Evolutionary conservation across 2,888 invertebrate species (phyloP), one percentile per base, ranked within the genome.

Genomic region (Pandemis heparana): DNA sequence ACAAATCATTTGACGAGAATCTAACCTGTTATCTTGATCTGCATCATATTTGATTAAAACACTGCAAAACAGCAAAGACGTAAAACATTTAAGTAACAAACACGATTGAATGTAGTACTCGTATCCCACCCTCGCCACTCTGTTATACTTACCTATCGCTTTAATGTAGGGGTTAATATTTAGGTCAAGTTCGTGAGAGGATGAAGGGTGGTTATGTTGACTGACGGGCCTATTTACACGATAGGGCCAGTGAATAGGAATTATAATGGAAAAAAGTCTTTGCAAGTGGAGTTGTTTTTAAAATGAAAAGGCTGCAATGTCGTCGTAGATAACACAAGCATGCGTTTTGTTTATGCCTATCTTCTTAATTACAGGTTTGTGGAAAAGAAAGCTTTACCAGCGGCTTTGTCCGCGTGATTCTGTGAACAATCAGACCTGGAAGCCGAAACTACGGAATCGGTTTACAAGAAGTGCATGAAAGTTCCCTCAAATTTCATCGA

Each of bases 171-270:
- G 70, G 63, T 63, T 63, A 70, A 2, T 43, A 70, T 70, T 63
- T 43, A 56, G 70, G 70, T 70, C 70, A 70, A 70, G 70, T 63
- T 70, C 70, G 62, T 41, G 53, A 43, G 48, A 38, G 65, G 65
- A 48, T 65, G 48, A 43, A 38, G 48, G 65, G 51, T 65, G 65
- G 23, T 32, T 38, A 12, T 12, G 23, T 46, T 63, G 63, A 63
- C 63, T 63, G 63, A 63, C 63, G 32, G 7, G 46, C 32, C 60
- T 60, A 56, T 56, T 56, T 56, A 56, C 53, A 53, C 23, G 5
- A 23, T 56, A 23, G 23, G 10, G 18, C 56, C 23, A 23, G 8
- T 3, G 10, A 56, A 56, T 12, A 56, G 23, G 18, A 56, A 10
- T 23, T 9, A 23, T 12, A 32, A 23, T 56, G 56, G 53, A 53